These are phyloP conservation scores for Anagrus nilaparvatae DNA, from an alignment of 1,140 invertebrate genomes.

Conservation along the genomic window DNA sequence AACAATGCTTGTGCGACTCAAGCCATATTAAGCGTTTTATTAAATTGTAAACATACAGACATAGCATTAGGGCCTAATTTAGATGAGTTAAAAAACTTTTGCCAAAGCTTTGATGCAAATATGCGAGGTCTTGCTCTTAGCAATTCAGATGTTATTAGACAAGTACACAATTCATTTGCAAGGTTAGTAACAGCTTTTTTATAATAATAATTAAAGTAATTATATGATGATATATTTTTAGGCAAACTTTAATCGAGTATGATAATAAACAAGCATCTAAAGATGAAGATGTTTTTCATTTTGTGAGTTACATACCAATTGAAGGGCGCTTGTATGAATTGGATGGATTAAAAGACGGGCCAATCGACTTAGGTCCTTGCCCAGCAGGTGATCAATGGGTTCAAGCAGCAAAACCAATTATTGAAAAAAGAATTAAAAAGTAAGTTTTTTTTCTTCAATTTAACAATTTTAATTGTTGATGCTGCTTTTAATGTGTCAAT, in stretches of 20 bases:
- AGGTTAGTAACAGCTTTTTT: conserved; percentile 38
- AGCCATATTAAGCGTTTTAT: conserved; percentile 88
- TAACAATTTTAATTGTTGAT: too few species aligned
- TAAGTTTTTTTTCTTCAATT: too few species aligned
- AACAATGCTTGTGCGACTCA: conserved; percentile 99
- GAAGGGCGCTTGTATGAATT: conserved; percentile 91
- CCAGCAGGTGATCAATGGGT: conserved; percentile 80
- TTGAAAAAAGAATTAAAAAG: conserved; percentile 89
- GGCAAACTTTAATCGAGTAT: conserved; percentile 92
- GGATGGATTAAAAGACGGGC: conserved; percentile 90
- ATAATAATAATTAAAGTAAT: conserved; percentile 5
- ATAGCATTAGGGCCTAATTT: conserved; percentile 81
- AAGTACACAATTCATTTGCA: conserved; percentile 96
- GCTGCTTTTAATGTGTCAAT: too few species aligned
- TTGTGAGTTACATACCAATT: conserved; percentile 93
- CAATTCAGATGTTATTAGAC: conserved; percentile 89
- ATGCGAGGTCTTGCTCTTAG: conserved; percentile 92
- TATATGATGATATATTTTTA: conserved; percentile 31
- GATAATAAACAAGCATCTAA: conserved; percentile 70
- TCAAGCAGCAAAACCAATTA: conserved; percentile 79
- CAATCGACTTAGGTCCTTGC: conserved; percentile 81
- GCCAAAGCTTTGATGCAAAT: conserved; percentile 84
- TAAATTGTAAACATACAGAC: conserved; percentile 85
- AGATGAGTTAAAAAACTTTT: conserved; percentile 87
- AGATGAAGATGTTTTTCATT: conserved; percentile 96